A percentile compares a stretch with the other conserved stretches of the same genome.
These are phyloP conservation scores for Ochotona curzoniae DNA, from an alignment of 2,113 vertebrate genomes.

Conservation along the genomic window DNA sequence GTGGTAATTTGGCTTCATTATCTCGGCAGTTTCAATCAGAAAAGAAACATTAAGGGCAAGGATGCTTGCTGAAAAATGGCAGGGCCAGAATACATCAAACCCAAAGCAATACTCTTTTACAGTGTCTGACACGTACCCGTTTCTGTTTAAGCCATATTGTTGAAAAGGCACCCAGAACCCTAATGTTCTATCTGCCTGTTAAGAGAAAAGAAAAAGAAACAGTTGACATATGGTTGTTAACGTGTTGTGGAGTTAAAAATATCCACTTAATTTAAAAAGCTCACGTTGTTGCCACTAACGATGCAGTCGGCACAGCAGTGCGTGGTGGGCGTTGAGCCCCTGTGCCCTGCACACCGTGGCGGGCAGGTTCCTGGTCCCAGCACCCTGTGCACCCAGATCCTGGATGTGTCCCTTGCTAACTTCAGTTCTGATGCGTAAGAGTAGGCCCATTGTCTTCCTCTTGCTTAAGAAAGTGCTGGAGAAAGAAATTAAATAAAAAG, in stretches of 20 bases:
- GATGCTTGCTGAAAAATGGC: constrained; percentile 60
- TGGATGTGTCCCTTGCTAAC: not conserved
- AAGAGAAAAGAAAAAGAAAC: not conserved
- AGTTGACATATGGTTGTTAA: constrained; percentile 56
- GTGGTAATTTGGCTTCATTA: constrained; percentile 40
- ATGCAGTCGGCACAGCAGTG: not conserved
- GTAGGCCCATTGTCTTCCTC: not conserved
- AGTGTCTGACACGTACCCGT: constrained; percentile 1
- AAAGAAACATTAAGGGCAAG: constrained; percentile 43
- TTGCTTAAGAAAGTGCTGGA: constrained; percentile 16
- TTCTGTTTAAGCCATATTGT: constrained; percentile 49
- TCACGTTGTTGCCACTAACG: constrained; percentile 10
- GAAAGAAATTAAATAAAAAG: not conserved
- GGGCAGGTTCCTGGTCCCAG: too few species aligned
- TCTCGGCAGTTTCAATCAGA: constrained; percentile 59
- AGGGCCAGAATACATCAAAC: constrained; percentile 30
- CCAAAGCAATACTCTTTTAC: not conserved
- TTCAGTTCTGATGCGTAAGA: constrained; percentile 26
- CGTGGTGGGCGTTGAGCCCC: not conserved
- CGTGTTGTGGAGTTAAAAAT: constrained; percentile 67
- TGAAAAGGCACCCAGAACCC: constrained; percentile 35
- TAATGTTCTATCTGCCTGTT: constrained; percentile 62
- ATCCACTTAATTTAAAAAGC: constrained; percentile 59
- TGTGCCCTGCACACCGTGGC: too few species aligned
- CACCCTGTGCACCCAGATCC: not conserved